Evolutionary conservation across 2,113 vertebrate species (phyloP).

Genomic region (Brachypteracias leptosomus): DNA sequence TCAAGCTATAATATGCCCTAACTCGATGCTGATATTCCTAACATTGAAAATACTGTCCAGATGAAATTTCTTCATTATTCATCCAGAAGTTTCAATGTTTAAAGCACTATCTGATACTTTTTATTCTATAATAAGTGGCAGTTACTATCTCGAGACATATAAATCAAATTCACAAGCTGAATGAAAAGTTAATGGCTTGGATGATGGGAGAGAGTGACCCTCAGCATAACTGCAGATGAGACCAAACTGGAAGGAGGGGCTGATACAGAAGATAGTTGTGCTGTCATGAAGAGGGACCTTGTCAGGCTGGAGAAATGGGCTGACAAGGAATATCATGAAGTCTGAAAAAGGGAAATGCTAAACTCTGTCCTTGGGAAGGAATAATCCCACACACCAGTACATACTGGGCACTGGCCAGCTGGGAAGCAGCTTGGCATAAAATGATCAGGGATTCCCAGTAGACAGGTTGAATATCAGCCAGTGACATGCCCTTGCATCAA

Average conservation of each 20-base stretch:
- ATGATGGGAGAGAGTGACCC: background rate
- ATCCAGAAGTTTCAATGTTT: background rate
- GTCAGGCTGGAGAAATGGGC: background rate
- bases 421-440: background rate
- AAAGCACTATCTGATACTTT: background rate
- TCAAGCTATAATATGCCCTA: background rate
- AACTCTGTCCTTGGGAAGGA: background rate
- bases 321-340: background rate
- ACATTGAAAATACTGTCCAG: background rate
- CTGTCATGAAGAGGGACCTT: background rate
- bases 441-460: background rate
- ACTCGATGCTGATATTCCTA: background rate
- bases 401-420: background rate
- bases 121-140: background rate
- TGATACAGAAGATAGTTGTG: background rate
- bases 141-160: background rate
- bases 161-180: background rate
- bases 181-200: background rate
- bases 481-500: background rate
- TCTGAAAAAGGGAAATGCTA: background rate
- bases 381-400: background rate
- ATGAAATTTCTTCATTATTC: background rate
- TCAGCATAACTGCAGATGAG: background rate
- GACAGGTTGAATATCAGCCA: background rate
- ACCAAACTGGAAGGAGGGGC: background rate